phyloP scores from a whole-genome alignment of 2,888 invertebrate species.

The Brachypterus glaber region DNA sequence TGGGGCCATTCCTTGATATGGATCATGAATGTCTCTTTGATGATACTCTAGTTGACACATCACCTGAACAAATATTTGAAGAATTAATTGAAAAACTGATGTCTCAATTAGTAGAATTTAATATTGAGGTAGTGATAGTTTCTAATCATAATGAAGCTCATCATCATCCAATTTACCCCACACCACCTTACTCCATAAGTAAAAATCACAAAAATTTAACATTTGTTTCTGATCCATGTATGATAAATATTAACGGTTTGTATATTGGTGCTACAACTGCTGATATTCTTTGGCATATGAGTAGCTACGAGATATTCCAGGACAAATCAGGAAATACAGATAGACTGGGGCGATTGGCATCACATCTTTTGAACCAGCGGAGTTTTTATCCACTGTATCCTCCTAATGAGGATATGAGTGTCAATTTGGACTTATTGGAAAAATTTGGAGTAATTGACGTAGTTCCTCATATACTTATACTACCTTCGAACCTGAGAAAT shows the following conservation, averaged over 20 bases:
- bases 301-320: slow-evolving; percentile 59
- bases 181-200: slow-evolving; percentile 58
- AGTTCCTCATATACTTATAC: slow-evolving; percentile 71
- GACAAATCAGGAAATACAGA: slow-evolving; percentile 43
- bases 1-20: slow-evolving; percentile 77
- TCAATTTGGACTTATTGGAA: slow-evolving; percentile 65
- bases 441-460: slow-evolving; percentile 59
- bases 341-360: slow-evolving; percentile 63
- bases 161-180: slow-evolving; percentile 73
- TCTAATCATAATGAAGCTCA: slow-evolving; percentile 70
- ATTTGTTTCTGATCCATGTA: slow-evolving; percentile 72
- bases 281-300: slow-evolving; percentile 75
- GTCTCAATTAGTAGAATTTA: slow-evolving; percentile 44
- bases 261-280: slow-evolving; percentile 70
- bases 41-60: slow-evolving; percentile 54
- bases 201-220: slow-evolving; percentile 53
- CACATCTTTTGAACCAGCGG: slow-evolving; percentile 67
- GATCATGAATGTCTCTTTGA: slow-evolving; percentile 55
- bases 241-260: slow-evolving; percentile 66
- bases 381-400: slow-evolving; percentile 78
- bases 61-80: slow-evolving; percentile 66
- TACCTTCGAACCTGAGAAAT: slow-evolving; percentile 77
- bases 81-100: slow-evolving; percentile 57
- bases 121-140: slow-evolving; percentile 44
- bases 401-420: slow-evolving; percentile 51